These are phyloP conservation scores for Cynoglossus semilaevis DNA, from an alignment of 2,113 vertebrate species.

Conservation along the genomic window DNA sequence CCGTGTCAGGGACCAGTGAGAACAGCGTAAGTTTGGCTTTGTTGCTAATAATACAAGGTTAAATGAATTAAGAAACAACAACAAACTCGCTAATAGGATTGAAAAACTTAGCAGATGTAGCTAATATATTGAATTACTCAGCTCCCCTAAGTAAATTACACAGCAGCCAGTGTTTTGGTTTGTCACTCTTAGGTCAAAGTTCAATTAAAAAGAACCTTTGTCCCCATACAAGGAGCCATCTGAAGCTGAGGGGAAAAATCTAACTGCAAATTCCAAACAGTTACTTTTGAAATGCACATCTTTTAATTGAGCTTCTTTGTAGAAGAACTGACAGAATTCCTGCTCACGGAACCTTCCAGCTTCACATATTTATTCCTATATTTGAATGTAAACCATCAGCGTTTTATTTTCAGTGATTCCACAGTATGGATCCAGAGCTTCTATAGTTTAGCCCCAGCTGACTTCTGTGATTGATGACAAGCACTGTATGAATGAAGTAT, in stretches of 20 bases:
- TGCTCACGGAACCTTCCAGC: too few relatives aligned
- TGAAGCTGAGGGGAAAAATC: background rate
- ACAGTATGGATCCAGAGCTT: background rate
- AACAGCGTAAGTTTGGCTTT: slow-evolving; percentile 74
- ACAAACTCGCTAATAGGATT: background rate
- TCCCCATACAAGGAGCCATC: background rate
- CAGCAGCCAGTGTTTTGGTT: slow-evolving; percentile 48
- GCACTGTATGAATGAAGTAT: slow-evolving; percentile 27
- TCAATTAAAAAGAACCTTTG: slow-evolving; percentile 29
- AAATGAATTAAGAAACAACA: background rate
- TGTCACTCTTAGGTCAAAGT: slow-evolving; percentile 63
- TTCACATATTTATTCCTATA: background rate
- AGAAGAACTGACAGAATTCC: background rate
- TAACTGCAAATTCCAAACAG: background rate
- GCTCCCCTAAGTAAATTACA: slow-evolving; percentile 22
- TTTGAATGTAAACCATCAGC: background rate
- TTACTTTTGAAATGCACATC: too few relatives aligned
- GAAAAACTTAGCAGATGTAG: background rate
- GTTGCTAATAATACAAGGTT: background rate
- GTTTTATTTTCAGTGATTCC: background rate
- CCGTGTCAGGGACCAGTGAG: slow-evolving; percentile 88
- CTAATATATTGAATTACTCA: slow-evolving; percentile 19
- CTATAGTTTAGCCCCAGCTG: slow-evolving; percentile 5
- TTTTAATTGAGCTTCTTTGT: too few relatives aligned
- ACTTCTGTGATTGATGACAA: slow-evolving; percentile 25